Conservation (phyloP, 2,797 vertebrate genomes). For the Squalus acanthias region DNA sequence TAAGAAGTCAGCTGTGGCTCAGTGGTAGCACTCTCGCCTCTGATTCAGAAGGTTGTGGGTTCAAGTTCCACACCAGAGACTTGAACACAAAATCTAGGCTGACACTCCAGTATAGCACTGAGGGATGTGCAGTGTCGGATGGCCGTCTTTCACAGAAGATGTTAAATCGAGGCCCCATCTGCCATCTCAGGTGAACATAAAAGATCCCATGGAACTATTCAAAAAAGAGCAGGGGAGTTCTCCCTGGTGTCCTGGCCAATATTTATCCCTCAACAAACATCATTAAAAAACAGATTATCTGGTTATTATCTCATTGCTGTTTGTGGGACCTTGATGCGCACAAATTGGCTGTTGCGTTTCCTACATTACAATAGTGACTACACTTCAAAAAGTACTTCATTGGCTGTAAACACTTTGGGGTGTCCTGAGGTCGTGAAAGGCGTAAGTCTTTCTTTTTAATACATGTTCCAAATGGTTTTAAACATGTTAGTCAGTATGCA, state of each 20-base stretch:
- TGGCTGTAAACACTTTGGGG: neutral
- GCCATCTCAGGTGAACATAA: neutral
- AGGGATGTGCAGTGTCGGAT: neutral
- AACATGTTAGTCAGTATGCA: neutral
- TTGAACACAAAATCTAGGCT: neutral
- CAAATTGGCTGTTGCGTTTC: neutral
- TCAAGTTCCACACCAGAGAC: neutral
- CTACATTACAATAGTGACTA: neutral
- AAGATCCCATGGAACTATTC: neutral
- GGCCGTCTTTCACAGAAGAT: neutral
- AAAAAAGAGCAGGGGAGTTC: neutral
- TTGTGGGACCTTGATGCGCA: neutral
- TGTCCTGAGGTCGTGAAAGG: neutral
- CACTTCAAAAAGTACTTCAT: neutral
- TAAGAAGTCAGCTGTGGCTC: neutral
- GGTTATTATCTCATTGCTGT: neutral
- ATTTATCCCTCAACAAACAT: neutral
- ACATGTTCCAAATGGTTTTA: neutral
- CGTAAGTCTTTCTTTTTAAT: neutral
- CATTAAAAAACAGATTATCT: neutral
- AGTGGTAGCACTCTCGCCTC: neutral
- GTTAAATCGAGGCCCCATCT: neutral
- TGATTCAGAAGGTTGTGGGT: neutral
- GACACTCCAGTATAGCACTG: neutral
- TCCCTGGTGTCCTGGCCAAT: neutral